Conservation (phyloP, 2,113 vertebrate species). For the Orycteropus afer region DNA sequence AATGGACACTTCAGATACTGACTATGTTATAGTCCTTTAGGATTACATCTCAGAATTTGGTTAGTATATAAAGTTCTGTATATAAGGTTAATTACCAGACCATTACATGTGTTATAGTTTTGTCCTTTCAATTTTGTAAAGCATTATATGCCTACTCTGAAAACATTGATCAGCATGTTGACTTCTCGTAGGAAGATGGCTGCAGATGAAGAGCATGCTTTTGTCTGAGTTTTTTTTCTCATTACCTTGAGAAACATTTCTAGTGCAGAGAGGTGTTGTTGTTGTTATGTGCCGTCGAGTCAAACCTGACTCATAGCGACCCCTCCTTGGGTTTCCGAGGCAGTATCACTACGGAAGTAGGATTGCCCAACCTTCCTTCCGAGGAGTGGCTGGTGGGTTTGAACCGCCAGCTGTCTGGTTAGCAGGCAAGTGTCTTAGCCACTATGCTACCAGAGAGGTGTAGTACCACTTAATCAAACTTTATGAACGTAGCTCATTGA, state of each 20-base stretch:
- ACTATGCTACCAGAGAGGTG: background rate
- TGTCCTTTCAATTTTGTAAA: slow-evolving; percentile 10
- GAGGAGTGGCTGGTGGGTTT: too few relatives aligned
- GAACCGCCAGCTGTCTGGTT: too few relatives aligned
- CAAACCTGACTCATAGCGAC: too few relatives aligned
- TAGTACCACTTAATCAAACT: background rate
- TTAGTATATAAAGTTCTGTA: background rate
- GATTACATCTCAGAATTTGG: background rate
- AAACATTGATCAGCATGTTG: background rate
- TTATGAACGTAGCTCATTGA: background rate
- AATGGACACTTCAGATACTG: background rate
- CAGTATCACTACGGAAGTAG: too few relatives aligned
- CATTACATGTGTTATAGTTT: background rate
- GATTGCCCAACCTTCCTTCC: too few relatives aligned
- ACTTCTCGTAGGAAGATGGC: background rate
- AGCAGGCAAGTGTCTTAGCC: too few relatives aligned
- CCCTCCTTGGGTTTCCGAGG: too few relatives aligned
- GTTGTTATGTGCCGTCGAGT: too few relatives aligned
- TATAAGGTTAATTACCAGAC: background rate
- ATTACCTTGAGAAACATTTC: background rate
- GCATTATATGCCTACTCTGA: background rate
- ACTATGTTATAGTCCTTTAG: background rate
- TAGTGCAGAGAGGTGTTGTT: too few relatives aligned
- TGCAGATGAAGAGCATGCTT: background rate
- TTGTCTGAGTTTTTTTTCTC: background rate